Evolutionary conservation across 2,888 invertebrate genomes (phyloP), one percentile per base, ranked within the genome.

Genomic region (Drosophila suboccidentalis): DNA sequence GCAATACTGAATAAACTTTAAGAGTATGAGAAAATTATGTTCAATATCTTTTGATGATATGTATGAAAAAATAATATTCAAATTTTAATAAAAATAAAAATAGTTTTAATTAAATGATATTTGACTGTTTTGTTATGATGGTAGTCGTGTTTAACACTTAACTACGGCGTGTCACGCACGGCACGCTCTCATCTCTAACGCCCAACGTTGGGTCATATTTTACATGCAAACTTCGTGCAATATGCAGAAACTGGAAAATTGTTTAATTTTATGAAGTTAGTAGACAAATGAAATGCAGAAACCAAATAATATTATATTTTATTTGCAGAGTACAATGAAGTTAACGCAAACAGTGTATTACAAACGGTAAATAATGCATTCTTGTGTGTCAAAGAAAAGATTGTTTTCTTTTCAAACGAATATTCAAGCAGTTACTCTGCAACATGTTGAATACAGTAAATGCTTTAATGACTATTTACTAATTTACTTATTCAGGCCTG

Each of bases 171-270:
- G 57, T 26, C 57, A 57, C 44, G 22, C 29, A 13, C 17, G 32
- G 15, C 6, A 26, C n/a, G 11, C 8, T 1, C 13, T 6, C 57
- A 58, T 26, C 38, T 29, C 58, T 39, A 58, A 2, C 3, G 13
- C 29, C 32, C 43, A 50, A 29, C 43, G 39, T 46, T 55, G 29
- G 17, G 36, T 38, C 41, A 55, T 55, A 22, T 47, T 73, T 67
- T 53, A 39, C 32, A 60, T 55, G 46, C 22, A 47, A 58, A 39
- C 36, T 47, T 71, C 11, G 44, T 15, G 34, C 55, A 55, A 55
- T 57, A 46, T 71, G 57, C 36, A 34, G n/a, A 10, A 44, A 26
- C 34, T 29, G 58, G 26, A n/a, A 64, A 36, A 41, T 19, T 34
- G 32, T 49, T 5, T 9, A 32, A 43, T 17, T 51, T 43, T 10